Evolutionary conservation across 2,797 vertebrate species (phyloP), one percentile per base, ranked within the genome.

Genomic region (Acestrorhynchus altus): DNA sequence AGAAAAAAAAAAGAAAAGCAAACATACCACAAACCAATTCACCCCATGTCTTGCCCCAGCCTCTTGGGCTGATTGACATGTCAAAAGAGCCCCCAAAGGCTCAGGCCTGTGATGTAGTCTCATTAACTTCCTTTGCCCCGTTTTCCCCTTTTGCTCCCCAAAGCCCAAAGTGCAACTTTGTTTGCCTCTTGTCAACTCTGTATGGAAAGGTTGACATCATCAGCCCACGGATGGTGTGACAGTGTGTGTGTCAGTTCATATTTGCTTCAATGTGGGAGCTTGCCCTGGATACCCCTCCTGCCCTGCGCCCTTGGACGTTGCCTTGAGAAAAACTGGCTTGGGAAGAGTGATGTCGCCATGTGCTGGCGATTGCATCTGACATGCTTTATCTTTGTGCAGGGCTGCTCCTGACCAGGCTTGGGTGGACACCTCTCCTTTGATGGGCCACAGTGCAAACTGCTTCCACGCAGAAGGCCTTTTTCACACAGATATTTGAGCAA

Each of bases 321-420:
- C 83, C 77, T 91, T 90, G 87, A 84, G 85, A 87, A 66, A 87
- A 88, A 83, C 24, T 54, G 69, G 76, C 54, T 64, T 52, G 46
- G 35, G 13, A 82, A 87, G 89, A 87, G 89, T 94, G 92, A 94
- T 94, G 93, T 94, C n/a, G n/a, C n/a, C 93, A 94, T 81, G 89
- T 35, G 82, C 81, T 56, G 83, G 85, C 79, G 80, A 94, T 93
- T 77, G 76, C 88, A 89, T 91, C 86, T 91, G 92, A 94, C 91
- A 86, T 90, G 88, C 90, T 93, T 94, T 94, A 93, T 94, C 87
- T 93, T 92, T 94, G 93, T 94, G 92, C 93, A 76, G 31, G 31
- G 31, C 31, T 35, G 31, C 31, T 35, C 31, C 31, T 2, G 31
- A 6, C 31, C 31, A 35, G 81, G 82, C 84, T 81, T 77, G 86